A percentile compares a stretch with the other conserved stretches of the same genome.
Conservation (phyloP, 2,797 vertebrate species). For the Miichthys miiuy region DNA sequence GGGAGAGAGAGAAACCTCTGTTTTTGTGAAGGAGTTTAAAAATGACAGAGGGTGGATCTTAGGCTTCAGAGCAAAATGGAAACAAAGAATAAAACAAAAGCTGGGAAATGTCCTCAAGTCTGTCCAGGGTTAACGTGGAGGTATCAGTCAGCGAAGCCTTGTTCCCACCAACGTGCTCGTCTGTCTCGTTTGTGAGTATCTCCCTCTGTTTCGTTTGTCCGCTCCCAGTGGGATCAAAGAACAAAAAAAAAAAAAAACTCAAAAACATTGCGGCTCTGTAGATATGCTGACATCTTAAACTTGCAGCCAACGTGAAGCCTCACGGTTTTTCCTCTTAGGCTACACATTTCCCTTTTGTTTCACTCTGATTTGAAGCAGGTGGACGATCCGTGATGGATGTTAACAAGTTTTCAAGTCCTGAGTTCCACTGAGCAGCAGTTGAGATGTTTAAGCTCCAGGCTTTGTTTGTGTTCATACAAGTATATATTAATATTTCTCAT, state of each 20-base stretch:
- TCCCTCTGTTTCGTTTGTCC: slow-evolving; percentile 31
- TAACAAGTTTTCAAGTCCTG: slow-evolving; percentile 92
- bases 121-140: slow-evolving; percentile 83
- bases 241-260: neutral
- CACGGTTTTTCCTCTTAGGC: slow-evolving; percentile 49
- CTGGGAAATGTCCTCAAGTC: slow-evolving; percentile 84
- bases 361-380: slow-evolving; percentile 61
- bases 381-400: slow-evolving; percentile 68
- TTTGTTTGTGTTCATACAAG: slow-evolving; percentile 81
- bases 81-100: slow-evolving; percentile 44
- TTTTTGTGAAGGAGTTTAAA: slow-evolving; percentile 57
- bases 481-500: slow-evolving; percentile 89
- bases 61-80: slow-evolving; percentile 63
- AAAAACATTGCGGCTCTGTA: slow-evolving; percentile 61
- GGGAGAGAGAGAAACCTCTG: slow-evolving; percentile 29
- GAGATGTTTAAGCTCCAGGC: slow-evolving; percentile 95
- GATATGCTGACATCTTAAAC: slow-evolving; percentile 80
- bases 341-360: slow-evolving; percentile 67
- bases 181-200: slow-evolving; percentile 27
- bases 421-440: slow-evolving; percentile 98
- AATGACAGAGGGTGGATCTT: slow-evolving; percentile 64
- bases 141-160: slow-evolving; percentile 68
- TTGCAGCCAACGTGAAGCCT: slow-evolving; percentile 54
- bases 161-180: slow-evolving; percentile 45
- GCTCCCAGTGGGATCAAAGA: slow-evolving; percentile 44